A percentile compares a stretch with the other conserved stretches of the same genome.
Conservation (phyloP, 2,888 invertebrate species). For the Arge pagana region DNA sequence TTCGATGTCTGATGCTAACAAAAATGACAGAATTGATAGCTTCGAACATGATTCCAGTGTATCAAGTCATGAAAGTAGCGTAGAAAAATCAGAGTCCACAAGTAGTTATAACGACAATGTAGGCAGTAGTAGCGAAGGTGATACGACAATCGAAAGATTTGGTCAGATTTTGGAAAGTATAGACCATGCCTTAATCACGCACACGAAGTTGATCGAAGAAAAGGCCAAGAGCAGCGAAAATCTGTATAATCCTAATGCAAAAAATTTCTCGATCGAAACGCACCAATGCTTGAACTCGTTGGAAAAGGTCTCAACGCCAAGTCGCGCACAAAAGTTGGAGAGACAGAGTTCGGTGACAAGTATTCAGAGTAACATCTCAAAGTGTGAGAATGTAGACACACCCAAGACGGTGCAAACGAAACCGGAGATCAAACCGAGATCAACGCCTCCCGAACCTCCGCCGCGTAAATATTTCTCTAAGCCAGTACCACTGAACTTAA, state of each 20-base stretch:
- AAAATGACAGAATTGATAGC: neutral
- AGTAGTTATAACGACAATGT: constrained; percentile 37
- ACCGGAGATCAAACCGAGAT: constrained; percentile 55
- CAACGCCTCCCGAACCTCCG: constrained; percentile 58
- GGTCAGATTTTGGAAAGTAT: constrained; percentile 52
- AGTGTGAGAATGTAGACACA: constrained; percentile 29
- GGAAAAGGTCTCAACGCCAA: neutral
- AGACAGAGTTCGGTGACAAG: constrained; percentile 6
- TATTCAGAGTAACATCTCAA: constrained; percentile 27
- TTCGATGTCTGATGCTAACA: neutral
- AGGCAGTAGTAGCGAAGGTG: constrained; percentile 34
- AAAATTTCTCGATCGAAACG: neutral
- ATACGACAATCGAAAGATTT: constrained; percentile 33
- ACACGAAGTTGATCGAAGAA: constrained; percentile 29
- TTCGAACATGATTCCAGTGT: neutral
- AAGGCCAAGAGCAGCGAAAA: constrained; percentile 22
- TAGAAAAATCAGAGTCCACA: constrained; percentile 41
- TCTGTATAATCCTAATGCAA: constrained; percentile 13
- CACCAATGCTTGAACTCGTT: neutral
- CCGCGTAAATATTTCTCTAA: constrained; percentile 58
- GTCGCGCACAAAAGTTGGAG: neutral
- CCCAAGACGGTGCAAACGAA: constrained; percentile 42
- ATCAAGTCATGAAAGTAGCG: constrained; percentile 31
- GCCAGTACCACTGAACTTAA: constrained; percentile 37
- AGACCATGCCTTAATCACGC: constrained; percentile 54